Base-by-base conservation (phyloP, 2,888 invertebrate species). In the Cremastinae sp. region DNA sequence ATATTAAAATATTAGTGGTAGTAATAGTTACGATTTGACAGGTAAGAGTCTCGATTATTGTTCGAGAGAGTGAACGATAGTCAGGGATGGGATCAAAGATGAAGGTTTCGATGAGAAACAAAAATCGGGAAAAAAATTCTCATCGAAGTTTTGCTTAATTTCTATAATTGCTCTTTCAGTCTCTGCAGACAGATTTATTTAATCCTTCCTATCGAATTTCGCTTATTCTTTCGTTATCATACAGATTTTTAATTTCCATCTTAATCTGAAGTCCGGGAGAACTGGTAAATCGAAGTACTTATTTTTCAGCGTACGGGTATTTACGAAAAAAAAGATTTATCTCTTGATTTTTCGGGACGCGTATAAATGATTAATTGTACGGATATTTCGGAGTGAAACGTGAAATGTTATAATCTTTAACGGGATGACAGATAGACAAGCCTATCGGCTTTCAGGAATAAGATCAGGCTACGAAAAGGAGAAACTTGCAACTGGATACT, bases 401-500 rank as follows among this genome's bases (percentile, higher is more conserved):
- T 34, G 34, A 62, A 64, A 41, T 49, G 38, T 49, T 22, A 14
- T 59, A 47, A n/a, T 59, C 16, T 69, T 36, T 5, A 5, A 41
- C 2, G 0, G 12, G n/a, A 2, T 10, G 12, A 59, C 38, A 68
- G n/a, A 54, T 14, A 68, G 34, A 65, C 28, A 64, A 38, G 47
- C 56, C 38, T 64, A 58, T 69, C 68, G 47, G 62, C 74, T 69
- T 69, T 64, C 65, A 73, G 45, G 38, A 51, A 71, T 49, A 62
- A 66, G 47, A 74, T 54, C 69, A 14, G 28, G 66, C 59, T 59
- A 51, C 69, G 66, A 58, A 62, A 43, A 49, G 16, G 68, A 47
- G 62, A 62, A 61, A 72, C 53, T 65, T 66, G 75, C 51, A 72
- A 75, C 68, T 58, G 56, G 71, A 72, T 68, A 68, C 38, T 65